These are phyloP conservation scores for Caenorhabditis sp. DNA, from an alignment of 2,888 invertebrate species.

Conservation along the genomic window DNA sequence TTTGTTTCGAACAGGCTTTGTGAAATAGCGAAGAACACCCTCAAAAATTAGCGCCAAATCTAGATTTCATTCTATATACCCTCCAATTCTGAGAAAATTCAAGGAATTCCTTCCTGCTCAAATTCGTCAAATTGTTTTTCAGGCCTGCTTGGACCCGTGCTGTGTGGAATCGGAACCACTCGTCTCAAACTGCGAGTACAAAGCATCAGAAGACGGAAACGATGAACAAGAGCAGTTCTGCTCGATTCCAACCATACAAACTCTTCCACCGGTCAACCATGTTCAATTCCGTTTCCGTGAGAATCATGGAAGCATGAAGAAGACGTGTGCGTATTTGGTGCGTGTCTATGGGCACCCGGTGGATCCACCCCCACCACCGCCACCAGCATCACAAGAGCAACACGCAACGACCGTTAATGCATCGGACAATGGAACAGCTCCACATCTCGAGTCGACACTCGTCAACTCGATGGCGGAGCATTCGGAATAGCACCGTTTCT, in stretches of 20 bases:
- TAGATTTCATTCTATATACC: too few relatives aligned
- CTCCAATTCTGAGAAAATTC: too few relatives aligned
- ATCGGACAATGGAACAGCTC: conserved; percentile 18
- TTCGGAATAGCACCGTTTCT: background rate
- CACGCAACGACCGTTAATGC: background rate
- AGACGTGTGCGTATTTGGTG: conserved; percentile 64
- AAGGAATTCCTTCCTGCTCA: too few relatives aligned
- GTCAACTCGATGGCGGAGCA: background rate
- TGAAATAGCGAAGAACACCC: too few relatives aligned
- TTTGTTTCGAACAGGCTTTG: too few relatives aligned
- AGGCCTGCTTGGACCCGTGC: conserved; percentile 42
- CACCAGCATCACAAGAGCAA: background rate
- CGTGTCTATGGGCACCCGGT: conserved; percentile 59
- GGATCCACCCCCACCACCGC: conserved; percentile 5
- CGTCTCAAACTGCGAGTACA: conserved; percentile 43
- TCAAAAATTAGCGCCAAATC: too few relatives aligned
- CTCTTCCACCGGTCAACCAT: conserved; percentile 19
- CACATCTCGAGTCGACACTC: background rate
- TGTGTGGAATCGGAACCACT: conserved; percentile 41
- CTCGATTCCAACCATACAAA: background rate
- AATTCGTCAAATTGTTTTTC: background rate
- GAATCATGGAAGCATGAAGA: conserved; percentile 60
- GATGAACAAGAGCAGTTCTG: conserved; percentile 58
- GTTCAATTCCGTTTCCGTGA: conserved; percentile 64
- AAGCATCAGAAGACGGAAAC: background rate